phyloP scores from a whole-genome alignment of 2,797 vertebrate species.

The Ceryle rudis region DNA sequence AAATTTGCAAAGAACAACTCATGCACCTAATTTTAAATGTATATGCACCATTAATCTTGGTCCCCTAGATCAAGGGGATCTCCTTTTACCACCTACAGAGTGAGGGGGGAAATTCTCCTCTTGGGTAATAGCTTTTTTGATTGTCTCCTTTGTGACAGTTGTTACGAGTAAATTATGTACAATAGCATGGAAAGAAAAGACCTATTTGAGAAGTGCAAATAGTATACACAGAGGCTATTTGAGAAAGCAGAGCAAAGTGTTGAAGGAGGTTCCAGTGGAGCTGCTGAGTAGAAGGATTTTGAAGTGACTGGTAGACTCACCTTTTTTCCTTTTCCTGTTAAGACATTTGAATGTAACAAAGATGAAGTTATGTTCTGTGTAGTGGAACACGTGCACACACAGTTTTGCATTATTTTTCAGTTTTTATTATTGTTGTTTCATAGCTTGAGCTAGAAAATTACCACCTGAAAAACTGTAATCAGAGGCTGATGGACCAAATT shows the following conservation, averaged over 20 bases:
- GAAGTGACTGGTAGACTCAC: background rate
- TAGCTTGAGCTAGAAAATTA: slow-evolving; percentile 95
- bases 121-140: background rate
- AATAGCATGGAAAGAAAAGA: background rate
- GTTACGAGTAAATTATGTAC: background rate
- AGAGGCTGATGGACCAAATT: slow-evolving; percentile 88
- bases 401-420: background rate
- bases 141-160: background rate
- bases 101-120: background rate
- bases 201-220: background rate
- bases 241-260: background rate
- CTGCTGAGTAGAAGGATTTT: background rate
- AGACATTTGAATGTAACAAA: background rate
- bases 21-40: background rate
- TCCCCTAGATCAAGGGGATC: background rate
- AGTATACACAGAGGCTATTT: background rate
- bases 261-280: background rate
- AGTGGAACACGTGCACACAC: background rate
- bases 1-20: background rate
- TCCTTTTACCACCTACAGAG: background rate
- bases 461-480: slow-evolving; percentile 87
- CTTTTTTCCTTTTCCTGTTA: slow-evolving; percentile 5
- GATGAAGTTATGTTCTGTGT: background rate
- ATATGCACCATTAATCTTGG: background rate
- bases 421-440: slow-evolving; percentile 42